Evolutionary conservation across 2,888 invertebrate genomes (phyloP), one percentile per base, ranked within the genome.

Genomic region (Eristalis tenax): DNA sequence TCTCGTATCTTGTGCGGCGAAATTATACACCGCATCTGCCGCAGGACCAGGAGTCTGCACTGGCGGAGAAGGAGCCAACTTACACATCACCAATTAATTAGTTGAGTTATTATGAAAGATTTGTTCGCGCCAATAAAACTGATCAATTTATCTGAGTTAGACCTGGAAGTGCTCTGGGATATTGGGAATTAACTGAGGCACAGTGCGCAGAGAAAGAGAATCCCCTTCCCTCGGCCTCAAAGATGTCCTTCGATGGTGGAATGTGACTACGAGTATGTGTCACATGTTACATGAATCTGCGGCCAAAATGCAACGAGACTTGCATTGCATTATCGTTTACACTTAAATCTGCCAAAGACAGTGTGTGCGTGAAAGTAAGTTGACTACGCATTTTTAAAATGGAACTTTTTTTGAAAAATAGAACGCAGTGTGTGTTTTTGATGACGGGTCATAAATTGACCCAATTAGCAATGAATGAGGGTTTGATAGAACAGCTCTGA

Each of bases 81-180:
- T 87, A 83, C 83, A 83, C 76, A 80, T 87, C 87, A 87, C 87
- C 87, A 88, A 88, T 88, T 88, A 88, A 88, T 88, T 88, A 83
- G 88, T 74, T 84, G 80, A 88, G 63, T 88, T 88, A 88, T 88
- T 88, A 88, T 84, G 88, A 88, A 84, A 88, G 88, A 88, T 88
- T 88, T 88, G 84, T 88, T 87, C 87, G 83, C 79, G 76, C 87
- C 83, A 87, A 83, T 83, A 87, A 87, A 83, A 87, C 87, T 83
- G 87, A 80, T 87, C 83, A 87, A 87, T 87, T 87, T 87, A 80
- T 87, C 63, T 87, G 79, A 75, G 83, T 87, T 83, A 79, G 74
- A 80, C 68, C 71, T 80, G 79, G 50, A 75, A 75, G 74, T 73
- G 64, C 68, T 50, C 50, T 22, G 61, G 71, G 23, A 74, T 35